phyloP scores from a whole-genome alignment of 2,888 invertebrate species.

The Heliconius ethilla region DNA sequence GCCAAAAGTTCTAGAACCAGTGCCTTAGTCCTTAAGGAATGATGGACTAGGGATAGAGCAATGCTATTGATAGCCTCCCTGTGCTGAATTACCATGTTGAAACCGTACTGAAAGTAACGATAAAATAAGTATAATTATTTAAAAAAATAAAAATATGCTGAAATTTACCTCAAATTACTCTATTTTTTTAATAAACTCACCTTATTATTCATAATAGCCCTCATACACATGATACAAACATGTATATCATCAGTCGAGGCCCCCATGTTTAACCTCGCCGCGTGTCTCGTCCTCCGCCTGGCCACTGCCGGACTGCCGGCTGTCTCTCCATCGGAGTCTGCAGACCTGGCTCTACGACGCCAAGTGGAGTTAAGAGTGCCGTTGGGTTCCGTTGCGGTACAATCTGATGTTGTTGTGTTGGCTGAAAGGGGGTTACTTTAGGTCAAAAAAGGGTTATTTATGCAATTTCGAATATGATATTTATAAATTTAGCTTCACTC shows the following conservation, averaged over 20 bases:
- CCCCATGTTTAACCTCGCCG: constrained; percentile 95
- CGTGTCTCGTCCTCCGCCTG: constrained; percentile 89
- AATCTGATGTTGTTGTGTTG: constrained; percentile 75
- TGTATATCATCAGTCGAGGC: constrained; percentile 99
- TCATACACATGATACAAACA: constrained; percentile 99
- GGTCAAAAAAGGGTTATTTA: neutral
- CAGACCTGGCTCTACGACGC: constrained; percentile 67
- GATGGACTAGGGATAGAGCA: constrained; percentile 97
- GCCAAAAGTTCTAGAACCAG: constrained; percentile 97
- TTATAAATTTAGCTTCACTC: too few species aligned
- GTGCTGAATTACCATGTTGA: constrained; percentile 99
- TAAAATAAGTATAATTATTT: neutral
- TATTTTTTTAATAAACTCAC: constrained; percentile 61
- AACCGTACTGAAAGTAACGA: constrained; percentile 91
- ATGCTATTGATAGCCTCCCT: constrained; percentile 99
- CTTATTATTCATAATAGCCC: constrained; percentile 99
- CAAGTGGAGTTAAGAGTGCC: constrained; percentile 68
- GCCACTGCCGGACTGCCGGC: constrained; percentile 68
- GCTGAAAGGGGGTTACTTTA: constrained; percentile 47
- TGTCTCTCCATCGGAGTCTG: constrained; percentile 67
- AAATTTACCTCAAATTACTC: neutral
- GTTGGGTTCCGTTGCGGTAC: constrained; percentile 63
- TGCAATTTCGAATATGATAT: neutral
- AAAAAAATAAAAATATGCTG: neutral
- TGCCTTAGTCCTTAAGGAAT: constrained; percentile 97